Evolutionary conservation across 2,888 invertebrate genomes (phyloP).

Genomic region (Lasioglossum marginatum): DNA sequence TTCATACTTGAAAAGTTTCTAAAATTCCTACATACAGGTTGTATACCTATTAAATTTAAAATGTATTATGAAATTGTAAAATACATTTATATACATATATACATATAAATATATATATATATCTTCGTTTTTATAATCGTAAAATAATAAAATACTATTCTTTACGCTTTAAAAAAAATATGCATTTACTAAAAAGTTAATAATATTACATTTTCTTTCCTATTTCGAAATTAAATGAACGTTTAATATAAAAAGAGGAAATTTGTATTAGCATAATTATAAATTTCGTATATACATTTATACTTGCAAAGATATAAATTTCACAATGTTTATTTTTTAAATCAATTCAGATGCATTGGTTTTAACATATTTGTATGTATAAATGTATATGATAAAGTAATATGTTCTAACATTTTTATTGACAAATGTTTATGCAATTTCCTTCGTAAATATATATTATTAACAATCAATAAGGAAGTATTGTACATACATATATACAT

Average conservation of each 20-base stretch:
- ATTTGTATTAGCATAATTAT: constrained; percentile 4
- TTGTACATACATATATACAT: background rate
- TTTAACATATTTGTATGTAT: background rate
- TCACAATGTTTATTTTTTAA: background rate
- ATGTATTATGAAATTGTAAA: constrained; percentile 10
- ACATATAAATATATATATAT: background rate
- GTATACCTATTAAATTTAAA: constrained; percentile 20
- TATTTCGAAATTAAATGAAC: background rate
- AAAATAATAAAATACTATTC: constrained; percentile 9
- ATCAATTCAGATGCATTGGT: background rate
- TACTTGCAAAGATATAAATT: background rate
- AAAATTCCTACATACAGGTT: background rate
- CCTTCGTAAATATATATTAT: background rate
- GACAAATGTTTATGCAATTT: constrained; percentile 2
- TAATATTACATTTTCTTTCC: background rate
- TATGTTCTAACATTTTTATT: constrained; percentile 11
- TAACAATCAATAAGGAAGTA: constrained; percentile 8
- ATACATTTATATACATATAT: background rate
- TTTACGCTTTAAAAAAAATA: constrained; percentile 9
- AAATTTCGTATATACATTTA: constrained; percentile 14
- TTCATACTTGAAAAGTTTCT: background rate
- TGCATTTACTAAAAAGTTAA: background rate
- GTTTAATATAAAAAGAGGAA: background rate
- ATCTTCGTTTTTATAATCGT: constrained; percentile 1
- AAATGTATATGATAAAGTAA: constrained; percentile 3